These are phyloP conservation scores for Gracilinanus agilis DNA, from an alignment of 2,113 vertebrate genomes.

Conservation along the genomic window DNA sequence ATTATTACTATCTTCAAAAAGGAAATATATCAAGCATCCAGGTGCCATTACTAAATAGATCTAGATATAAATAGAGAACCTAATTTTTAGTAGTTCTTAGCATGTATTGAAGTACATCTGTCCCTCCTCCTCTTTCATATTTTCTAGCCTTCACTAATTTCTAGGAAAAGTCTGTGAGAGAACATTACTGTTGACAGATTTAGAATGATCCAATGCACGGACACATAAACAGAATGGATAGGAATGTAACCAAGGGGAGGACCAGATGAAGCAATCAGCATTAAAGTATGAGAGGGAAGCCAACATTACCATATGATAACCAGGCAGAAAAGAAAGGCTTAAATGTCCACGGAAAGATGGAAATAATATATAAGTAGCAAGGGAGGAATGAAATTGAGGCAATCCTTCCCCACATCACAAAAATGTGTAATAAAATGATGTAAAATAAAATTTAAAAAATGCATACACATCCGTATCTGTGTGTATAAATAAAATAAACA, in stretches of 20 bases:
- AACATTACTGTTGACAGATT: neutral
- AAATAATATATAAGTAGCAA: too few species aligned
- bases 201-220: neutral
- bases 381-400: neutral
- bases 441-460: neutral
- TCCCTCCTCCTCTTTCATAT: neutral
- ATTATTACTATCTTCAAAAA: neutral
- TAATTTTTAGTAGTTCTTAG: neutral
- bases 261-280: neutral
- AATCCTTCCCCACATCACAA: neutral
- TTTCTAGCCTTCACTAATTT: neutral
- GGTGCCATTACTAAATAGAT: neutral
- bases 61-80: neutral
- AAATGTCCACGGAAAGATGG: neutral
- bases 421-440: neutral
- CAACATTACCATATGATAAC: neutral
- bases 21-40: neutral
- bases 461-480: neutral
- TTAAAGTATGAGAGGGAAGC: accelerated
- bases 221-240: neutral
- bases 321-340: neutral
- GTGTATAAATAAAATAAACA: neutral
- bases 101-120: neutral
- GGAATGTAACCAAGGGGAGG: neutral
- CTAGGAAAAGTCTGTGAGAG: neutral